Percentiles rank a stretch among this genome's conserved stretches.
Conservation (phyloP, 2,797 vertebrate genomes). For the Acanthornis magna region DNA sequence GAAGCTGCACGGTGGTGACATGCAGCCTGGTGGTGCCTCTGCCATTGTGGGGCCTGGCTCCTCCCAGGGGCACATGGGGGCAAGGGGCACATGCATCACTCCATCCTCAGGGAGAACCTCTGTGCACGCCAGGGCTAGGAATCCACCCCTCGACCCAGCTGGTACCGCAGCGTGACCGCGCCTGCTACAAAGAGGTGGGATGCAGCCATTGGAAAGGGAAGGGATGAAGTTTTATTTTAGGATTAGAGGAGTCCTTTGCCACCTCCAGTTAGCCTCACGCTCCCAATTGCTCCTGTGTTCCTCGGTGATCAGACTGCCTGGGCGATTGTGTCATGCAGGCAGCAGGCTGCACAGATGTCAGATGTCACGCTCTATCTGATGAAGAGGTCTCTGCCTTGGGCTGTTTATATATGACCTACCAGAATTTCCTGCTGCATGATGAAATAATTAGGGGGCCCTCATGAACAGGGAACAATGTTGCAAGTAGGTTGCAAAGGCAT, state of each 20-base stretch:
- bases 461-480: slow-evolving; percentile 74
- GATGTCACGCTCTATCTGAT: slow-evolving; percentile 83
- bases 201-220: background rate
- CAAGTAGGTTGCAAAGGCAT: slow-evolving; percentile 73
- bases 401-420: slow-evolving; percentile 88
- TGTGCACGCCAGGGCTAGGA: background rate
- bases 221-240: background rate
- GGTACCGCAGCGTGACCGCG: fast-evolving
- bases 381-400: slow-evolving; percentile 80
- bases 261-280: background rate
- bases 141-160: fast-evolving
- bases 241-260: slow-evolving; percentile 65
- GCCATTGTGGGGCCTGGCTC: fast-evolving
- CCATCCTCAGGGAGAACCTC: fast-evolving
- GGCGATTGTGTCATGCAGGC: slow-evolving; percentile 65
- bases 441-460: slow-evolving; percentile 88
- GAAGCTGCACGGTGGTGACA: fast-evolving
- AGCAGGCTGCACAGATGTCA: slow-evolving; percentile 81
- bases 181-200: background rate
- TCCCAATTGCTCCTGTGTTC: slow-evolving; percentile 39
- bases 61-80: fast-evolving
- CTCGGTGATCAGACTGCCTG: slow-evolving; percentile 34
- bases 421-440: slow-evolving; percentile 91
- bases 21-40: background rate
- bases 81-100: fast-evolving